Evolutionary conservation across 2,797 vertebrate species (phyloP), one percentile per base, ranked within the genome.

Genomic region (Limnodromus scolopaceus): DNA sequence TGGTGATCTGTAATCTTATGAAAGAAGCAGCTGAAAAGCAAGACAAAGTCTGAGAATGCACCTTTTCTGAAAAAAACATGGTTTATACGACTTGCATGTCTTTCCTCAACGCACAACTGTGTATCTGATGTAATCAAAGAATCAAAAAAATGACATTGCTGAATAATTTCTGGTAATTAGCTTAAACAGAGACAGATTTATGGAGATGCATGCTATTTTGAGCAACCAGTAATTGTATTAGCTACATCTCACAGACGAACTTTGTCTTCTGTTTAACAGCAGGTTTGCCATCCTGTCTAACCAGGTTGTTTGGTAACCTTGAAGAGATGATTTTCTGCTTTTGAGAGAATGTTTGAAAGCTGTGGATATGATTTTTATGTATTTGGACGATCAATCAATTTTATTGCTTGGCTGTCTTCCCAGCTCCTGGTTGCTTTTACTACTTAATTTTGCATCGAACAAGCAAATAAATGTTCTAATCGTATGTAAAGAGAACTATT

Each of bases 401-500:
- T 93, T 95, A 96, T 87, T 93, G 75, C 86, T 95, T 97, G 94
- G 89, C 93, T 95, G 32, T 81, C 79, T 96, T 95, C 93, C 95
- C 77, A 92, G 92, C 55, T 87, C 23, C 82, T 83, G 20, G 69
- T 95, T 94, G 71, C 65, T 86, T 96, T 91, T 92, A 82, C 64
- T 92, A 92, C 58, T 94, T 96, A 92, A 86, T 90, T 97, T 96
- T 95, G 71, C 1, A 0, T 92, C 1, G 22, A 97, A 89, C 84
- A 84, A 92, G 80, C 74, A 96, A 96, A 95, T 95, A 91, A 87
- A 66, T 92, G 84, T 96, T 92, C 85, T 91, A 79, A 87, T 91
- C 51, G 3, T 81, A 76, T 83, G 83, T 93, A 84, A 90, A 84
- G 74, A 89, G 76, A 89, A 89, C 74, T 91, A 28, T 84, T 97